Evolutionary conservation across 2,888 invertebrate genomes (phyloP).

Genomic region (Drosophila acutilabella): DNA sequence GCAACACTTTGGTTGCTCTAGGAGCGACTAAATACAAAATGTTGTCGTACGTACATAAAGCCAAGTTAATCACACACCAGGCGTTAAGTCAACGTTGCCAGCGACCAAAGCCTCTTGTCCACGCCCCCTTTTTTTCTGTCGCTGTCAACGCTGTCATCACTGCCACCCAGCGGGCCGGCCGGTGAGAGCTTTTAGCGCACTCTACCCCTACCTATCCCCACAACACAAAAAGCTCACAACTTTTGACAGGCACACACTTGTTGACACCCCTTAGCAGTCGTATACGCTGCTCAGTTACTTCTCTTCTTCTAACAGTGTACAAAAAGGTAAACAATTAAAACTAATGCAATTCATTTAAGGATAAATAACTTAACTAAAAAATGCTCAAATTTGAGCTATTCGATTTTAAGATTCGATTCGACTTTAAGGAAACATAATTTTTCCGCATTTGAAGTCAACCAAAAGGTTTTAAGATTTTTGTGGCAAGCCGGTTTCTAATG

Average conservation of each 20-base stretch:
- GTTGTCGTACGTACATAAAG: slow-evolving; percentile 29
- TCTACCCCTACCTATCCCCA: no score
- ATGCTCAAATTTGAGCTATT: no score
- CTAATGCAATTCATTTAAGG: no score
- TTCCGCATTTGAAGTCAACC: no score
- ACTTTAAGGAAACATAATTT: no score
- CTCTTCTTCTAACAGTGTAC: no score
- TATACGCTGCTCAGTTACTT: slow-evolving; percentile 1
- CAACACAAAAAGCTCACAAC: slow-evolving; percentile 28
- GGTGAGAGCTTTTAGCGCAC: slow-evolving; percentile 31
- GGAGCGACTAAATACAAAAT: slow-evolving; percentile 38
- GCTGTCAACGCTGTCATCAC: no score
- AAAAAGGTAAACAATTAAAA: no score
- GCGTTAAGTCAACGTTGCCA: slow-evolving; percentile 37
- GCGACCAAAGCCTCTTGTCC: slow-evolving; percentile 8
- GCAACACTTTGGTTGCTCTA: slow-evolving; percentile 33
- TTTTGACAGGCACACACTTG: slow-evolving; percentile 35
- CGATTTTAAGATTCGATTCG: no score
- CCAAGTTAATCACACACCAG: slow-evolving; percentile 43
- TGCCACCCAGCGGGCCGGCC: not conserved
- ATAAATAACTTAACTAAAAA: no score
- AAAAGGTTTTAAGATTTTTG: no score
- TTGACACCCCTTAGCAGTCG: slow-evolving; percentile 26
- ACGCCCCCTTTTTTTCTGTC: not conserved
- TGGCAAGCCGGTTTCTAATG: no score